Percentiles rank a stretch among this genome's conserved stretches.
Conservation (phyloP, 92 coral and sea anemone species). For the Blastomussa wellsi region DNA sequence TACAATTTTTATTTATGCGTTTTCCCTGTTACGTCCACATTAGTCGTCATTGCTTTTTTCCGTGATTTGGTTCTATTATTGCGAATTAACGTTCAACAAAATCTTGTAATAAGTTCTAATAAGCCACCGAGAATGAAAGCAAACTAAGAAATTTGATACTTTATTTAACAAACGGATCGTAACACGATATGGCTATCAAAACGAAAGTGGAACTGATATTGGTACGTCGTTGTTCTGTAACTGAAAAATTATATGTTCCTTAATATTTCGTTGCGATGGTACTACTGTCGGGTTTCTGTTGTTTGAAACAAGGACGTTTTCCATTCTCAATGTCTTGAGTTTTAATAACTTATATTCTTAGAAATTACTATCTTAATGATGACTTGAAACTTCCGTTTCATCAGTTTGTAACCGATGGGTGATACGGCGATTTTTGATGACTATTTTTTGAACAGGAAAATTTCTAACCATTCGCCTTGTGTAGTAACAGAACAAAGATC, state of each 20-base stretch:
- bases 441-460: background rate
- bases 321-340: background rate
- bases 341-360: background rate
- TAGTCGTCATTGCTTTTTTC: background rate
- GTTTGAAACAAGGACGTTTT: background rate
- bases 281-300: background rate
- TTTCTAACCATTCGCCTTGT: background rate
- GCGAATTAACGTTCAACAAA: background rate
- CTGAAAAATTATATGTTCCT: background rate
- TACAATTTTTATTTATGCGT: background rate
- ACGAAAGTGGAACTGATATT: conserved; percentile 3
- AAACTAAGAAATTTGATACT: conserved; percentile 1
- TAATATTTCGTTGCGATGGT: background rate
- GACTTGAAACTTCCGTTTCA: background rate
- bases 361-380: background rate
- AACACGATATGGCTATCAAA: background rate
- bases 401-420: background rate
- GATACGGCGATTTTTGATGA: background rate
- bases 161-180: background rate
- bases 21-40: background rate
- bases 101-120: background rate
- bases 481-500: no score
- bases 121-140: background rate
- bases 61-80: background rate
- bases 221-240: background rate